Evolutionary conservation across 1,140 invertebrate genomes (phyloP).

Genomic region (Solen grandis): DNA sequence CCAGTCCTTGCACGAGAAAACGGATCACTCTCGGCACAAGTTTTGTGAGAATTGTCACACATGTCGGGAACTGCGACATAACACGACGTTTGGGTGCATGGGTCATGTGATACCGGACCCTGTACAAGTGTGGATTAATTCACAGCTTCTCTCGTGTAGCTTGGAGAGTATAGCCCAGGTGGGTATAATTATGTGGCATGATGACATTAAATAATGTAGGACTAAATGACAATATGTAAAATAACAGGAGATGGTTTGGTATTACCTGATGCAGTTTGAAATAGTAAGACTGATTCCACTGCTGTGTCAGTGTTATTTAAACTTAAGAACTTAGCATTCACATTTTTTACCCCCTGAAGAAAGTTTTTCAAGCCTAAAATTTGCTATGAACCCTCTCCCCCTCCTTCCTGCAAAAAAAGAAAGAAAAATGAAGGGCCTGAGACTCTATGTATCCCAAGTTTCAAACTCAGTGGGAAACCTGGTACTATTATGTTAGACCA

Average conservation of each 20-base stretch:
- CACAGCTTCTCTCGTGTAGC: constrained; percentile 18
- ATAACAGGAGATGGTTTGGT: too few species aligned
- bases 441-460: not conserved
- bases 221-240: too few species aligned
- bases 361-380: not conserved
- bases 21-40: too few species aligned
- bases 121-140: constrained; percentile 44
- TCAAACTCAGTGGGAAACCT: not conserved
- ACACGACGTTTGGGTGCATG: constrained; percentile 29
- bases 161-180: constrained; percentile 32
- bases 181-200: too few species aligned
- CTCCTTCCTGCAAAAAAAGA: not conserved
- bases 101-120: constrained; percentile 23
- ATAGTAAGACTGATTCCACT: too few species aligned
- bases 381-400: not conserved
- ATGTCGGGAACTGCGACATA: constrained; percentile 23
- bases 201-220: too few species aligned
- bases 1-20: too few species aligned
- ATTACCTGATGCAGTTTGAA: too few species aligned
- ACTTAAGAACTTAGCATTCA: not conserved
- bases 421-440: not conserved
- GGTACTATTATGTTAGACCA: not conserved
- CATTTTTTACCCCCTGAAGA: not conserved
- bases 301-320: too few species aligned
- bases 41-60: constrained; percentile 43